These are phyloP conservation scores for Autographa gamma DNA, from an alignment of 2,888 invertebrate species.

Conservation along the genomic window DNA sequence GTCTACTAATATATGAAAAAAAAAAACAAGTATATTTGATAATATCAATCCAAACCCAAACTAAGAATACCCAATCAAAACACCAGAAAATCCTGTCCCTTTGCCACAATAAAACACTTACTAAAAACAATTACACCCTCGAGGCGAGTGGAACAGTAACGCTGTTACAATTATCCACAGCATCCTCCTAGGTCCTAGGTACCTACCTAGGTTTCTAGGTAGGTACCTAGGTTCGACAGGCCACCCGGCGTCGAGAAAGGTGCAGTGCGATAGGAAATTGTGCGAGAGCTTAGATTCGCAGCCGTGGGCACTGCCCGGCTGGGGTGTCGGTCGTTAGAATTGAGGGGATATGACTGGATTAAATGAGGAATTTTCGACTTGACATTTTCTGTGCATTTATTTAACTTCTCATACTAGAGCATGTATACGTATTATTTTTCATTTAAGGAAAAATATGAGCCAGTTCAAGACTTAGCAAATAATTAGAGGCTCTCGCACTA, in stretches of 20 bases:
- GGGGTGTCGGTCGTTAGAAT: conserved; percentile 37
- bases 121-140: conserved; percentile 35
- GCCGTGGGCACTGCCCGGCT: conserved; percentile 66
- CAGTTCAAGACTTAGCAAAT: too few relatives aligned
- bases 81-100: neutral
- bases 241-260: conserved; percentile 54
- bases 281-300: conserved; percentile 68
- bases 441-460: too few relatives aligned
- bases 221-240: conserved; percentile 47
- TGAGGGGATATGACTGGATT: conserved; percentile 48
- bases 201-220: conserved; percentile 6
- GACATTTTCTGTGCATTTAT: too few relatives aligned
- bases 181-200: conserved; percentile 21
- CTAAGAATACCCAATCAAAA: neutral
- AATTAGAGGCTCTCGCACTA: too few relatives aligned
- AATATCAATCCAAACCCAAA: neutral
- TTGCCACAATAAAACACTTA: neutral
- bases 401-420: too few relatives aligned
- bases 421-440: too few relatives aligned
- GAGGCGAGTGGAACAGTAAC: conserved; percentile 40
- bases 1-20: too few relatives aligned
- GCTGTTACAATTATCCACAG: conserved; percentile 33
- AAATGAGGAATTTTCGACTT: too few relatives aligned
- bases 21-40: too few relatives aligned
- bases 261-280: conserved; percentile 71